Percentiles rank a stretch among this genome's conserved stretches.
Conservation (phyloP, 2,888 invertebrate species). For the Parnassius apollo region DNA sequence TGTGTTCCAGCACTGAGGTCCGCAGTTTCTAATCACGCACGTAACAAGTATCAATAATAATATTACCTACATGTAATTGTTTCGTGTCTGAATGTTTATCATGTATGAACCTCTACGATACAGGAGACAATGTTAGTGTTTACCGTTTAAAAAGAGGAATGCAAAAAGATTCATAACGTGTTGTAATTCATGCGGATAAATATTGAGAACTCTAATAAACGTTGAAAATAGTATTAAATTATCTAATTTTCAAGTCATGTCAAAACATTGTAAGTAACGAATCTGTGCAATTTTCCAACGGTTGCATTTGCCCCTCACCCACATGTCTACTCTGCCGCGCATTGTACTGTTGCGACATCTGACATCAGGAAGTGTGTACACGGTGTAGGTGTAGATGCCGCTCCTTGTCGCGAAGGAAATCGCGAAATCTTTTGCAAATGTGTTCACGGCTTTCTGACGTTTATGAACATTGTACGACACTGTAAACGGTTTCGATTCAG, state of each 20-base stretch:
- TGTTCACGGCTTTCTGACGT: constrained; percentile 18
- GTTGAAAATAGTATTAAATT: too few species aligned
- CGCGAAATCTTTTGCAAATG: constrained; percentile 20
- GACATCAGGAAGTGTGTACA: constrained; percentile 51
- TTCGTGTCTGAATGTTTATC: too few species aligned
- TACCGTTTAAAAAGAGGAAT: too few species aligned
- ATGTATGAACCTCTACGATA: too few species aligned
- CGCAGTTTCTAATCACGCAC: too few species aligned
- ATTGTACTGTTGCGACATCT: constrained; percentile 47
- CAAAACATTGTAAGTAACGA: constrained; percentile 10
- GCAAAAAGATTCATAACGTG: too few species aligned
- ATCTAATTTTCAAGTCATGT: not conserved
- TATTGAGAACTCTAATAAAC: too few species aligned
- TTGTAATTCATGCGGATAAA: too few species aligned
- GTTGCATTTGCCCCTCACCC: constrained; percentile 55
- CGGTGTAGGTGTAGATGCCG: constrained; percentile 2
- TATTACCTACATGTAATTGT: too few species aligned
- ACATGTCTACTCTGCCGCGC: constrained; percentile 43
- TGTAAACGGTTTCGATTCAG: not conserved
- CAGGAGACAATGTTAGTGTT: too few species aligned
- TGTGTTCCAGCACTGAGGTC: too few species aligned
- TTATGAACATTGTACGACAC: constrained; percentile 1
- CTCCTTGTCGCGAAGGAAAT: constrained; percentile 27
- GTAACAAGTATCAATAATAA: too few species aligned
- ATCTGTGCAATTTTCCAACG: constrained; percentile 21